These are phyloP conservation scores for Drosophila truncata DNA, from an alignment of 1,140 invertebrate species.

Conservation along the genomic window DNA sequence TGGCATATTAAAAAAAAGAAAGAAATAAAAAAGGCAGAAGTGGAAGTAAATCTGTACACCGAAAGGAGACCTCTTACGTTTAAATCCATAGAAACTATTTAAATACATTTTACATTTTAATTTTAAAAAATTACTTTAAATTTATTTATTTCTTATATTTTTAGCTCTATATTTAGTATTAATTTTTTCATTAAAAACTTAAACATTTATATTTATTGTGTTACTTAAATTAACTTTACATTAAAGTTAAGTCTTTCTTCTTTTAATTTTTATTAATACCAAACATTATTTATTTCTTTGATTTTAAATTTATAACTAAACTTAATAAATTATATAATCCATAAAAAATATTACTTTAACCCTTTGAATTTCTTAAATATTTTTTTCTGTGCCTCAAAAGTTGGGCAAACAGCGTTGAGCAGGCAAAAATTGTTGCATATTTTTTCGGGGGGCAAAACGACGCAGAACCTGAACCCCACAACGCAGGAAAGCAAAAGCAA, in stretches of 20 bases:
- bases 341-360: not conserved
- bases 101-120: not conserved
- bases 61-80: not conserved
- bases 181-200: not conserved
- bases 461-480: constrained; percentile 12
- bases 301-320: not conserved
- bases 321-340: not conserved
- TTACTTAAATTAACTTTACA: not conserved
- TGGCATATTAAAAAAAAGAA: constrained; percentile 46
- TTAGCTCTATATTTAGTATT: not conserved
- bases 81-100: not conserved
- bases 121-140: not conserved
- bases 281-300: not conserved
- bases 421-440: constrained; percentile 81
- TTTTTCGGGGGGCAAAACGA: constrained; percentile 29
- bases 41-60: constrained; percentile 11
- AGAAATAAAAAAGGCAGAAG: not conserved
- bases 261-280: not conserved
- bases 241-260: not conserved
- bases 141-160: not conserved
- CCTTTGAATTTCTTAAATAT: not conserved
- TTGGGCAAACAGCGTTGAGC: constrained; percentile 63
- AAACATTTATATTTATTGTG: not conserved
- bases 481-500: constrained; percentile 4
- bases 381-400: constrained; percentile 27